A percentile compares a stretch with the other conserved stretches of the same genome.
phyloP scores from a whole-genome alignment of 2,113 vertebrate species.

The Muscicapa adusta region DNA sequence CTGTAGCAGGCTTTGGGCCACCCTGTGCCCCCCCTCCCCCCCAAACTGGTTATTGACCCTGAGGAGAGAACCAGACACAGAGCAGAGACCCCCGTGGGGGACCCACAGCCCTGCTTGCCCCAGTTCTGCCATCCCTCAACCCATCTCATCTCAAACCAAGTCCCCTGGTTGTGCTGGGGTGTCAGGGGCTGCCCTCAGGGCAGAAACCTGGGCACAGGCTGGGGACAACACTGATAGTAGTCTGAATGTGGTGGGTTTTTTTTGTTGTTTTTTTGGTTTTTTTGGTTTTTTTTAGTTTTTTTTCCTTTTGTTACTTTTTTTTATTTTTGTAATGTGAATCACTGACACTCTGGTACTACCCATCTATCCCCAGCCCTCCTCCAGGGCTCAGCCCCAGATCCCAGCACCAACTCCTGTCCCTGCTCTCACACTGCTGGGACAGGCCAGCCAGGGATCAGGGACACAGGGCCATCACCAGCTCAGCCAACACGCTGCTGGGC shows the following conservation, averaged over 20 bases:
- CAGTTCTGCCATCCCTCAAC: background rate
- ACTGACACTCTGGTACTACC: background rate
- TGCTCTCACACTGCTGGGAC: background rate
- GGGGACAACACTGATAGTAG: rapidly evolving
- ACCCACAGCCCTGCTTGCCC: background rate
- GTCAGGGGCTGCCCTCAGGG: background rate
- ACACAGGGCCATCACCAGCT: background rate
- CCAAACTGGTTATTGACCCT: background rate
- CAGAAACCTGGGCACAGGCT: background rate
- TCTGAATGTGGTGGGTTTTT: background rate
- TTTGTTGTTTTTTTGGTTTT: background rate
- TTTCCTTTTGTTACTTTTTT: background rate
- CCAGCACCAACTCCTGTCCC: background rate
- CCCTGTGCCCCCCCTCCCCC: no score
- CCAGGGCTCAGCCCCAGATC: background rate
- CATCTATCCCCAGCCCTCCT: rapidly evolving
- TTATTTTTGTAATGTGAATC: background rate
- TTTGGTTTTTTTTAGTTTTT: background rate
- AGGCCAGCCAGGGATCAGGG: background rate
- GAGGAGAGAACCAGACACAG: background rate
- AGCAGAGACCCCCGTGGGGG: background rate
- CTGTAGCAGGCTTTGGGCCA: background rate
- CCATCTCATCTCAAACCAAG: background rate
- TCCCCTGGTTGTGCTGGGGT: background rate
- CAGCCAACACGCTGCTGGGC: background rate